A percentile compares a stretch with the other conserved stretches of the same genome.
Evolutionary conservation across 2,888 invertebrate species (phyloP).

Genomic region (Dynastes maya): DNA sequence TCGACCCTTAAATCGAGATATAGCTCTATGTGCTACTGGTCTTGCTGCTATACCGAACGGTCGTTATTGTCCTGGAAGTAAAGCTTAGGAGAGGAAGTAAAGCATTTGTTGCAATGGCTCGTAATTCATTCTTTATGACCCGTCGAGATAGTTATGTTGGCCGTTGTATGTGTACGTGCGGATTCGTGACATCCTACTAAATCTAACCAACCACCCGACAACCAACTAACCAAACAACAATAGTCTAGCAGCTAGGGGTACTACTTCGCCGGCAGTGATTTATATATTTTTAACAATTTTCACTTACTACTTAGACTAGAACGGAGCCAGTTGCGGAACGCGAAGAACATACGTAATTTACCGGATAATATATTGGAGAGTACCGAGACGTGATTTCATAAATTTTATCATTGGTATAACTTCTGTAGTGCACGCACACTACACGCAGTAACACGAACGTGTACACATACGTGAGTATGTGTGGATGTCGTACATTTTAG

Average conservation of each 20-base stretch:
- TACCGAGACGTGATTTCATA: conserved; percentile 39
- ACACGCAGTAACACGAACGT: conserved; percentile 20
- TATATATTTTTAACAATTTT: conserved; percentile 57
- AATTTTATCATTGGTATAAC: conserved; percentile 43
- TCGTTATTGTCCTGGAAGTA: conserved; percentile 45
- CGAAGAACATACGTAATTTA: conserved; percentile 20
- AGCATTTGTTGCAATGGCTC: conserved; percentile 57
- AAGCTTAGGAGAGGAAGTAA: conserved; percentile 44
- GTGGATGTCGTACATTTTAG: conserved; percentile 33
- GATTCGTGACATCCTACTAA: conserved; percentile 38
- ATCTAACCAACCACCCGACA: conserved; percentile 38
- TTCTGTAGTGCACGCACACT: conserved; percentile 31
- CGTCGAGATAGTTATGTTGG: conserved; percentile 55
- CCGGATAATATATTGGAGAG: conserved; percentile 32
- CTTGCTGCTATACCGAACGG: conserved; percentile 17
- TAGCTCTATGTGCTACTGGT: conserved; percentile 19
- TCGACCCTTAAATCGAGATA: conserved; percentile 43
- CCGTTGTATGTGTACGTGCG: conserved; percentile 38
- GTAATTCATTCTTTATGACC: conserved; percentile 59
- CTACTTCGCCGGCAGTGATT: conserved; percentile 54
- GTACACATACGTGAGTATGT: not conserved
- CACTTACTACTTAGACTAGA: conserved; percentile 33
- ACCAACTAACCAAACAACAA: conserved; percentile 46
- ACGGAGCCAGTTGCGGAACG: conserved; percentile 21
- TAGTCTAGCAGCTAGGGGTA: conserved; percentile 46